Conservation (phyloP, 2,113 vertebrate species). For the Halcyon senegalensis region DNA sequence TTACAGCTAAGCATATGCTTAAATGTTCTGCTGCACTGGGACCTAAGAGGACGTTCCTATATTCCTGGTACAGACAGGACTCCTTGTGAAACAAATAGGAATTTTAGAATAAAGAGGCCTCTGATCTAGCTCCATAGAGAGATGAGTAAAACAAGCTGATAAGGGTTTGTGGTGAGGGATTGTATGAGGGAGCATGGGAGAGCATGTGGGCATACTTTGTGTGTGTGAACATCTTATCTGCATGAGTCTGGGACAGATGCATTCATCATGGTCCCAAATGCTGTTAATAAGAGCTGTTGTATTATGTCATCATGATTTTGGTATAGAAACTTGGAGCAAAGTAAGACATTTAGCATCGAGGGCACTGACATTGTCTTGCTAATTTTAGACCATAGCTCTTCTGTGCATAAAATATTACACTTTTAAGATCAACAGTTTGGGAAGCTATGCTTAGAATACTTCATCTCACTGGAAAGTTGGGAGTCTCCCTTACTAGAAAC, state of each 20-base stretch:
- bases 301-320: neutral
- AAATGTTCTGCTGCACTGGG: slow-evolving; percentile 40
- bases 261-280: neutral
- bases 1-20: slow-evolving; percentile 64
- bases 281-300: neutral
- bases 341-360: neutral
- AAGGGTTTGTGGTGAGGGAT: neutral
- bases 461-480: neutral
- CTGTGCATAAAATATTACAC: neutral
- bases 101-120: neutral
- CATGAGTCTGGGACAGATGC: neutral
- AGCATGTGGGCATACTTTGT: neutral
- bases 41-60: slow-evolving; percentile 8
- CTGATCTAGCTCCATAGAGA: neutral
- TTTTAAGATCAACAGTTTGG: neutral
- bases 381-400: neutral
- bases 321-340: neutral
- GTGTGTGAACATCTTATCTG: neutral
- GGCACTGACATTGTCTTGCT: neutral
- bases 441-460: neutral
- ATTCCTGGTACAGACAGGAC: neutral
- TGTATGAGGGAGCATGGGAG: neutral
- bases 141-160: neutral
- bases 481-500: neutral
- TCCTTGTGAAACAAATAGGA: slow-evolving; percentile 14